Evolutionary conservation across 2,797 vertebrate genomes (phyloP).

Genomic region (Acanthurus leucopareius): DNA sequence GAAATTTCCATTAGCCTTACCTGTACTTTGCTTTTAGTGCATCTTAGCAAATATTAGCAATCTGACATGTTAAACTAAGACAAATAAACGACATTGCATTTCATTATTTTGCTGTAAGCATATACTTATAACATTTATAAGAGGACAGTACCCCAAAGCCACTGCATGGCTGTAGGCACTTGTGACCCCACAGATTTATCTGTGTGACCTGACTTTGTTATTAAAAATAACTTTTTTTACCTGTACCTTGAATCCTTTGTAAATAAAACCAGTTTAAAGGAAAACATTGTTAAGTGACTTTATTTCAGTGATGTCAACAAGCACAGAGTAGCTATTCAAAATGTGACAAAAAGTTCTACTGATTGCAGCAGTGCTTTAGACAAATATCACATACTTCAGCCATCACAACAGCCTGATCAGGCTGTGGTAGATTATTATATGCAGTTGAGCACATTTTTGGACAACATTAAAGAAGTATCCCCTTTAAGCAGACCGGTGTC

Average conservation of each 20-base stretch:
- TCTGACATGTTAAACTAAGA: background rate
- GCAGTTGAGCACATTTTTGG: slow-evolving; percentile 9
- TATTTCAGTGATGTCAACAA: slow-evolving; percentile 50
- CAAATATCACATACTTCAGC: background rate
- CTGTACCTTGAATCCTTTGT: background rate
- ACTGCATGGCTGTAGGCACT: background rate
- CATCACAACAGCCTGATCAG: background rate
- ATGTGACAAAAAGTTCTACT: slow-evolving; percentile 28
- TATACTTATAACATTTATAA: background rate
- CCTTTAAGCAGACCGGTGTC: slow-evolving; percentile 1
- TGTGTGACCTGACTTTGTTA: background rate
- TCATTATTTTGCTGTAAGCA: too few relatives aligned
- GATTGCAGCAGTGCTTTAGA: too few relatives aligned
- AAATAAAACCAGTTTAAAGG: slow-evolving; percentile 4
- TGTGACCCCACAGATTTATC: background rate
- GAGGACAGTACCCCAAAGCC: background rate
- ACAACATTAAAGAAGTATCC: slow-evolving; percentile 8
- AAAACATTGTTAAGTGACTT: too few relatives aligned
- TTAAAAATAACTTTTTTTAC: background rate
- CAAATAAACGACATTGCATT: background rate
- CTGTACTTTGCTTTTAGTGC: background rate
- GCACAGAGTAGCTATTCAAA: slow-evolving; percentile 34
- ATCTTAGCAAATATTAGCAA: too few relatives aligned
- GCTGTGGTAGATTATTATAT: background rate
- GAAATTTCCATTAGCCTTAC: too few relatives aligned